phyloP scores from a whole-genome alignment of 1,140 invertebrate genomes.

The Nylanderia fulva region DNA sequence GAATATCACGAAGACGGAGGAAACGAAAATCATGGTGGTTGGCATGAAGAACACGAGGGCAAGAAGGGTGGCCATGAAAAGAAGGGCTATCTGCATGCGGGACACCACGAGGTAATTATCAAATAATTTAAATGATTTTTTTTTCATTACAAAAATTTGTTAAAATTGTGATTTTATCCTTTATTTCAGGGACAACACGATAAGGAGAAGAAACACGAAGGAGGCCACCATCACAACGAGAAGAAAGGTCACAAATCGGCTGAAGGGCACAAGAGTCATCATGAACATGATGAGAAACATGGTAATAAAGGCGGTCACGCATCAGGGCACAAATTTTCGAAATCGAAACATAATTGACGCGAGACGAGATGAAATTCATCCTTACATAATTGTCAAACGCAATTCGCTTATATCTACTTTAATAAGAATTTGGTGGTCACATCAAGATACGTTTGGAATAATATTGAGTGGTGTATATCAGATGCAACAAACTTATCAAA shows the following conservation, averaged over 20 bases:
- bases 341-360: slow-evolving; percentile 76
- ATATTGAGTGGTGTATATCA: not conserved
- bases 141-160: not conserved
- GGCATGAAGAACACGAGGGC: slow-evolving; percentile 86
- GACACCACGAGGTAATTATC: slow-evolving; percentile 82
- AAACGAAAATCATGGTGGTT: slow-evolving; percentile 88
- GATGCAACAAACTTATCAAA: not conserved
- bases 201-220: slow-evolving; percentile 86
- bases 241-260: slow-evolving; percentile 87
- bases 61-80: slow-evolving; percentile 86
- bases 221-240: slow-evolving; percentile 86
- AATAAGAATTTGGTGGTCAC: not conserved
- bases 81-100: slow-evolving; percentile 83
- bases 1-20: slow-evolving; percentile 89
- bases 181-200: slow-evolving; percentile 85
- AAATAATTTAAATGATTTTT: not conserved
- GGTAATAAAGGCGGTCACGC: slow-evolving; percentile 83
- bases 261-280: slow-evolving; percentile 86
- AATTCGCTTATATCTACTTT: not conserved
- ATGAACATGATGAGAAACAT: slow-evolving; percentile 83
- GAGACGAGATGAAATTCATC: not conserved
- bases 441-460: not conserved
- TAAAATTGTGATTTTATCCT: not conserved
- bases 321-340: slow-evolving; percentile 87
- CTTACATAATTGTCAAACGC: not conserved